A percentile compares a stretch with the other conserved stretches of the same genome.
phyloP scores from a whole-genome alignment of 2,797 vertebrate genomes.

The Mus caroli region DNA sequence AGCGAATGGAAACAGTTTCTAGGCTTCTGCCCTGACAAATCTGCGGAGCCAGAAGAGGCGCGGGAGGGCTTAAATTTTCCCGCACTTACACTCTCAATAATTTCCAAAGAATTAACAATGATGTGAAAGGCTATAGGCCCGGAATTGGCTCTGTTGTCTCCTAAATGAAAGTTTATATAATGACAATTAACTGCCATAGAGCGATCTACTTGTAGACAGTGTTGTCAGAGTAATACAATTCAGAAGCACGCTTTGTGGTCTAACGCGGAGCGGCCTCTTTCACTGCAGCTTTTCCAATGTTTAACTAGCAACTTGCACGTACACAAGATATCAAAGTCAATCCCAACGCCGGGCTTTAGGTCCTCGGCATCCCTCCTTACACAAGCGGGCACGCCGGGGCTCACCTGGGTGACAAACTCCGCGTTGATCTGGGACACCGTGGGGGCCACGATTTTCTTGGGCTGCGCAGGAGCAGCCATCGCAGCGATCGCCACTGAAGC shows the following conservation, averaged over 20 bases:
- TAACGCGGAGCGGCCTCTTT: neutral
- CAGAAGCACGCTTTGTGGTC: neutral
- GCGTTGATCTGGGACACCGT: constrained; percentile 99
- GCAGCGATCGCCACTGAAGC: neutral
- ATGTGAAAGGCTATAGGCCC: neutral
- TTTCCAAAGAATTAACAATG: neutral
- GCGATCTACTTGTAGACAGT: neutral
- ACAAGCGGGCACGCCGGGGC: neutral
- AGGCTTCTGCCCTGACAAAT: neutral
- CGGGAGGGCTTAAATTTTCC: neutral
- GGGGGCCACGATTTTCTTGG: constrained; percentile 95
- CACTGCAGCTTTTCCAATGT: neutral
- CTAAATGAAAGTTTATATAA: neutral
- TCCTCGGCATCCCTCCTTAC: too few relatives aligned
- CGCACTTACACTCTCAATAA: neutral
- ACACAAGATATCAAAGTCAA: neutral
- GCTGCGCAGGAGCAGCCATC: constrained; percentile 82
- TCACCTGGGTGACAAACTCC: constrained; percentile 98
- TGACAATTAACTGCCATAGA: neutral
- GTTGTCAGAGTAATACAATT: neutral
- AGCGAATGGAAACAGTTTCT: neutral
- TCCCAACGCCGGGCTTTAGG: neutral
- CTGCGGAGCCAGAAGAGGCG: neutral
- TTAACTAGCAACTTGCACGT: neutral
- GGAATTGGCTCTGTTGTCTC: neutral